Evolutionary conservation across 2,113 vertebrate genomes (phyloP).

Genomic region (Macroglossus sobrinus): DNA sequence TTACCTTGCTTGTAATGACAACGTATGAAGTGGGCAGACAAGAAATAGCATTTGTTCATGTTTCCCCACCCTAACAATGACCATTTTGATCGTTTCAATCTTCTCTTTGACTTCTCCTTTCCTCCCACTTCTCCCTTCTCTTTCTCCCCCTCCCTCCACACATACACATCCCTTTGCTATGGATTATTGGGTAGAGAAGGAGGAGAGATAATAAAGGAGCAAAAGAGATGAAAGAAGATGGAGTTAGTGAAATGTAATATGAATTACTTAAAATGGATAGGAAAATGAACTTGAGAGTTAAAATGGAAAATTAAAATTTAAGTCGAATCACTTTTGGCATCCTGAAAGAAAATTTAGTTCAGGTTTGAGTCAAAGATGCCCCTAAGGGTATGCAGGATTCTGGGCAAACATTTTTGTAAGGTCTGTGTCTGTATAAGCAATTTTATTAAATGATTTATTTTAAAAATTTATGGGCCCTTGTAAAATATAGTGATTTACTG

Average conservation of each 20-base stretch:
- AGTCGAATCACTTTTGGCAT: neutral
- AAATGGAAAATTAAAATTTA: neutral
- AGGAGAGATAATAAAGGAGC: neutral
- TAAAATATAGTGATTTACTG: neutral
- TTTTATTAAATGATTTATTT: neutral
- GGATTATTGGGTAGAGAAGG: neutral
- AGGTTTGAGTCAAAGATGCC: neutral
- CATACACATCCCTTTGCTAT: neutral
- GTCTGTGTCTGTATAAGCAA: neutral
- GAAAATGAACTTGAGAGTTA: neutral
- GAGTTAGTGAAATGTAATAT: neutral
- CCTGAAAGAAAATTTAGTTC: neutral
- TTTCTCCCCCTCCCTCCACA: neutral
- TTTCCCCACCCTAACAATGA: no score
- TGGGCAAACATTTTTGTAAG: neutral
- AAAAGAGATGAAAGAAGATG: neutral
- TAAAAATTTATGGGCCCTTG: neutral
- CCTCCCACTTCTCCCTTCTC: rapidly evolving
- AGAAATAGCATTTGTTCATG: no score
- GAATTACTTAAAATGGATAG: neutral
- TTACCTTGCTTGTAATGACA: no score
- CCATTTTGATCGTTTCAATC: no score
- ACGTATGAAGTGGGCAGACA: no score
- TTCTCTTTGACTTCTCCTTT: no score
- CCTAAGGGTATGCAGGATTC: neutral